A percentile compares a stretch with the other conserved stretches of the same genome.
Conservation (phyloP, 2,113 vertebrate genomes). For the Dascyllus trimaculatus region DNA sequence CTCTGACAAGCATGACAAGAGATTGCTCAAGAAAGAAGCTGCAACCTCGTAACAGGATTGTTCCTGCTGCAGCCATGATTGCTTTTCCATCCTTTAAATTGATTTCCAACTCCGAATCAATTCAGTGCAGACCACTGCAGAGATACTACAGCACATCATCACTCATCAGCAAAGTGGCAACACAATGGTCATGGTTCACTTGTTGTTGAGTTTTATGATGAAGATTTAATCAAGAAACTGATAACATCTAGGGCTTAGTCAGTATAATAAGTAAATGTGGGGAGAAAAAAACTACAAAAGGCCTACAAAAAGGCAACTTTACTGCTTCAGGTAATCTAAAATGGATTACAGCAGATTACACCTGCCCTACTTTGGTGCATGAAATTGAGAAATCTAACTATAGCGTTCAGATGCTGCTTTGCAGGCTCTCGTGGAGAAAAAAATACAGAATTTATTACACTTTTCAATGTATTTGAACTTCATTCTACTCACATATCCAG, state of each 20-base stretch:
- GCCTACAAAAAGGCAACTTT: no score
- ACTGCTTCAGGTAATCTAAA: no score
- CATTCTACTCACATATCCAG: slow-evolving; percentile 11
- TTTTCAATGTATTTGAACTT: slow-evolving; percentile 32
- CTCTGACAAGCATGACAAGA: not conserved
- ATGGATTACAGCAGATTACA: no score
- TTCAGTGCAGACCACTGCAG: slow-evolving; percentile 7
- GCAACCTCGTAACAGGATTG: slow-evolving; percentile 5
- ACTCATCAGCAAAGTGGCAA: not conserved
- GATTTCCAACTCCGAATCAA: slow-evolving; percentile 26
- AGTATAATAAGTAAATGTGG: not conserved
- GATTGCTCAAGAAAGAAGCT: slow-evolving; percentile 7
- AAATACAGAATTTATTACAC: slow-evolving; percentile 28
- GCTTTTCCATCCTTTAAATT: slow-evolving; percentile 27
- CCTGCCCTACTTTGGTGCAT: no score
- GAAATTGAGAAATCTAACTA: no score
- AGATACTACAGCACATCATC: not conserved
- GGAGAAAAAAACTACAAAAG: not conserved
- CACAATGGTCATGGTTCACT: not conserved
- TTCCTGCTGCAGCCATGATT: slow-evolving; percentile 31
- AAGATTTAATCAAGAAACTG: slow-evolving; percentile 12
- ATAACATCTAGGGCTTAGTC: not conserved
- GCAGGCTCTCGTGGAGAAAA: not conserved
- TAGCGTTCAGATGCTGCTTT: no score
- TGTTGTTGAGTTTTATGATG: not conserved